These are phyloP conservation scores for Meloidogyne chitwoodi DNA, from an alignment of 1,140 invertebrate species.

Conservation along the genomic window DNA sequence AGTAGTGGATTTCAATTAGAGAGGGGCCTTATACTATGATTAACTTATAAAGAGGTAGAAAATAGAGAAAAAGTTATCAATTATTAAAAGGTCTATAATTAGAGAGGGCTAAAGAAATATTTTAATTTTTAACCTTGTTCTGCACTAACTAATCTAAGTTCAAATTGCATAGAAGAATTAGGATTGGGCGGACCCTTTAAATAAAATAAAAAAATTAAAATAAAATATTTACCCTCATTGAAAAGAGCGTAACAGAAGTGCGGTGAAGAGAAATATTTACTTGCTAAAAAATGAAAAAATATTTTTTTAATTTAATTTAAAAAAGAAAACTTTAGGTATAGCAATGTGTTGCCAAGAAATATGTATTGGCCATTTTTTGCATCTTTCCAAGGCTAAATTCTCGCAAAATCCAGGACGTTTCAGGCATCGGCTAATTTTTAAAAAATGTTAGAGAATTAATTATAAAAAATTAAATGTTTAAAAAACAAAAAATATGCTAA, in stretches of 20 bases:
- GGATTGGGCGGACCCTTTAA: conserved; percentile 38
- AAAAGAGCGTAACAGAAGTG: conserved; percentile 57
- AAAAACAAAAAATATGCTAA: conserved; percentile 11
- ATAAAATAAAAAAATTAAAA: neutral
- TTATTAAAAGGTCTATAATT: neutral
- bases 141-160: conserved; percentile 44
- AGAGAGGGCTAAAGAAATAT: neutral
- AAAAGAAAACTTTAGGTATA: conserved; percentile 34
- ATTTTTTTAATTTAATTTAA: neutral
- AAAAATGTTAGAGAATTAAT: neutral
- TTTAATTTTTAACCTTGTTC: conserved; percentile 38
- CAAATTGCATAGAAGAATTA: conserved; percentile 54
- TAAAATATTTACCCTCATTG: conserved; percentile 35
- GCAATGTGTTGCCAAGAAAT: conserved; percentile 59
- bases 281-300: conserved; percentile 19
- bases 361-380: conserved; percentile 49
- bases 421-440: conserved; percentile 51
- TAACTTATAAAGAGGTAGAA: too few species aligned
- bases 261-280: conserved; percentile 57
- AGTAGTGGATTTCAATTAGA: too few species aligned
- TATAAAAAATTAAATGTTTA: conserved; percentile 15
- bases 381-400: conserved; percentile 33
- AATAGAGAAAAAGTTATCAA: too few species aligned
- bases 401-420: conserved; percentile 41
- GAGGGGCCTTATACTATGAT: too few species aligned